phyloP scores from a whole-genome alignment of 2,888 invertebrate genomes.

The Ochropleura leucogaster region DNA sequence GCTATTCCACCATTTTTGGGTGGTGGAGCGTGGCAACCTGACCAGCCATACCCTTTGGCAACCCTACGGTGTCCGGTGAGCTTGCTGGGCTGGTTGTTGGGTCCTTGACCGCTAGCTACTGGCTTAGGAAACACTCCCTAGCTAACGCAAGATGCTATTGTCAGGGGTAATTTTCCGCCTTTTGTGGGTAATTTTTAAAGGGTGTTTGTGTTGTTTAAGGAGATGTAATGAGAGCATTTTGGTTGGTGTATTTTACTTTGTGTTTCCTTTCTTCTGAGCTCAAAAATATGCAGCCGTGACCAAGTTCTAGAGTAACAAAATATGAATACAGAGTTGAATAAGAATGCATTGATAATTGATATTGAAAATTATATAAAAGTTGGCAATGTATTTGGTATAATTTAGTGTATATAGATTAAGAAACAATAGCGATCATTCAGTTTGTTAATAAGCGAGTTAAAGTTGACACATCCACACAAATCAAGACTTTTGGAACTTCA shows the following conservation, averaged over 20 bases:
- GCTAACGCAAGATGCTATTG: constrained; percentile 31
- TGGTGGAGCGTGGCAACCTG: constrained; percentile 67
- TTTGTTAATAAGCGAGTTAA: background rate
- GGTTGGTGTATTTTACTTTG: background rate
- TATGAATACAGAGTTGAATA: background rate
- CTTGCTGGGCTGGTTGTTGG: constrained; percentile 78
- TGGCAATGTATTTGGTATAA: background rate
- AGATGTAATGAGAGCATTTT: background rate
- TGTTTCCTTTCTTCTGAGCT: background rate
- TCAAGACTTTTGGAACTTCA: background rate
- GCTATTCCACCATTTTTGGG: constrained; percentile 51
- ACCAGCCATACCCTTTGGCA: constrained; percentile 73
- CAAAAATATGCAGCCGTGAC: background rate
- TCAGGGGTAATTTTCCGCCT: constrained; percentile 30
- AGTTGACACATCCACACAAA: background rate
- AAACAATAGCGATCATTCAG: too few species aligned
- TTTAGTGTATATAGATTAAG: background rate
- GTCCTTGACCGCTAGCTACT: constrained; percentile 79
- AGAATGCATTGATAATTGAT: too few species aligned
- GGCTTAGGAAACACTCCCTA: constrained; percentile 62
- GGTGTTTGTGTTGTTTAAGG: background rate
- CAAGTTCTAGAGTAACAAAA: background rate
- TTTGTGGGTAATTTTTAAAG: constrained; percentile 20
- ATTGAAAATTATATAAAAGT: background rate
- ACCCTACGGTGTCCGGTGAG: constrained; percentile 83